Percentiles rank a stretch among this genome's conserved stretches.
phyloP scores from a whole-genome alignment of 2,888 invertebrate genomes.

The Yponomeuta cagnagella region DNA sequence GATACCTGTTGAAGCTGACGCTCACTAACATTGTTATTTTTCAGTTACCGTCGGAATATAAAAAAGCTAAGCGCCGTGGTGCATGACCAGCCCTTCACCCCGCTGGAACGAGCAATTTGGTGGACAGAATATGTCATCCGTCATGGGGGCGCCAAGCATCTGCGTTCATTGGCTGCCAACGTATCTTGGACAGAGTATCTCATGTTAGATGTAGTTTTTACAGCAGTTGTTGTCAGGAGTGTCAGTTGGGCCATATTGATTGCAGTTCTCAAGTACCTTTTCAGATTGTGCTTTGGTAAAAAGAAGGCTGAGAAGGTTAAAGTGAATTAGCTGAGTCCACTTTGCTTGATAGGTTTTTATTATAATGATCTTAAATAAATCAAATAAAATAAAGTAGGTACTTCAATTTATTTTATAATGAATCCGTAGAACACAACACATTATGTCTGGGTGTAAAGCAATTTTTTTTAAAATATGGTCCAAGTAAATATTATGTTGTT shows the following conservation, averaged over 20 bases:
- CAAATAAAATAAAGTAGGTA: no score
- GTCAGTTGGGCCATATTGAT: not conserved
- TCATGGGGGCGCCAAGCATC: slow-evolving; percentile 44
- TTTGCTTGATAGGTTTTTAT: no score
- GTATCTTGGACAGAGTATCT: slow-evolving; percentile 38
- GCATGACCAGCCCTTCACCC: slow-evolving; percentile 1
- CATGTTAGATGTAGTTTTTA: slow-evolving; percentile 26
- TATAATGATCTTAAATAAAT: no score
- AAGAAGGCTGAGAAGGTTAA: no score
- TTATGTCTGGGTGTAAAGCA: no score
- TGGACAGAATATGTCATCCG: slow-evolving; percentile 57
- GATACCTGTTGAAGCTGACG: no score
- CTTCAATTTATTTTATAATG: no score
- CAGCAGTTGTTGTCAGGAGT: not conserved
- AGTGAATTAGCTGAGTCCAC: no score
- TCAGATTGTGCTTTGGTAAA: no score
- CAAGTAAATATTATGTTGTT: no score
- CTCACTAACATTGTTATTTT: not conserved
- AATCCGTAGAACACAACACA: no score
- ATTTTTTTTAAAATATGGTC: no score
- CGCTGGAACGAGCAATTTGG: slow-evolving; percentile 51
- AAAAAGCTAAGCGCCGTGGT: not conserved
- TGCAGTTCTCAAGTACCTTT: not conserved
- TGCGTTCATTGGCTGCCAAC: slow-evolving; percentile 40
- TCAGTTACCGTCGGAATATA: slow-evolving; percentile 9